A percentile compares a stretch with the other conserved stretches of the same genome.
Evolutionary conservation across 2,113 vertebrate species (phyloP).

Genomic region (Boleophthalmus pectinirostris): DNA sequence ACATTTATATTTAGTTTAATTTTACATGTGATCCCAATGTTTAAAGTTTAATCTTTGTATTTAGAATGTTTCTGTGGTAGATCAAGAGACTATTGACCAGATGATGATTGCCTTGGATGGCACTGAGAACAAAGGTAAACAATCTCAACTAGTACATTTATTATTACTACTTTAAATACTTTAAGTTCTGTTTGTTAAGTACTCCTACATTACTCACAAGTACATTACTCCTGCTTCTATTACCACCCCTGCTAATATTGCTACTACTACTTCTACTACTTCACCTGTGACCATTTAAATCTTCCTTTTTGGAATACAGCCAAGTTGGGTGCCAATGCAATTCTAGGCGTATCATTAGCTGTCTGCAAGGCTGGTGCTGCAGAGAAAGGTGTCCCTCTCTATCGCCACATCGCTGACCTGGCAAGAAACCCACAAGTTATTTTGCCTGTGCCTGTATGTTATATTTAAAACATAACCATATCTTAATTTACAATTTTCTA

Average conservation of each 20-base stretch:
- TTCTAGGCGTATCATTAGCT: conserved; percentile 93
- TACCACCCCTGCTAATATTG: not conserved
- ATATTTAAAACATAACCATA: not conserved
- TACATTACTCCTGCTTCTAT: not conserved
- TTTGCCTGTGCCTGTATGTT: conserved; percentile 88
- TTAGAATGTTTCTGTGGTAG: conserved; percentile 86
- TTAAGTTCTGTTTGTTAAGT: not conserved
- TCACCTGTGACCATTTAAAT: not conserved
- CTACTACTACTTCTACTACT: not conserved
- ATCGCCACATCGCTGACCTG: conserved; percentile 93
- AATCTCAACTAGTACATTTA: not conserved
- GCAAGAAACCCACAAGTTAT: conserved; percentile 91
- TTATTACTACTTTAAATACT: not conserved
- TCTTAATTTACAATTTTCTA: not conserved
- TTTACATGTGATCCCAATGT: not conserved
- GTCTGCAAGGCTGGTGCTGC: conserved; percentile 97
- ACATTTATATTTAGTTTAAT: not conserved
- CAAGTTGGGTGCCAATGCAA: conserved; percentile 94
- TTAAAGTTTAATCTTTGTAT: conserved; percentile 8
- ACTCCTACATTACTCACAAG: too few species aligned
- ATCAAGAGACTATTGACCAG: conserved; percentile 92
- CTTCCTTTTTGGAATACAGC: conserved; percentile 70
- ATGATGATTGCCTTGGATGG: conserved; percentile 96
- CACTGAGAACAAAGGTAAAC: conserved; percentile 95
- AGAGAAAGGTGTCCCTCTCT: conserved; percentile 93